Evolutionary conservation across 2,888 invertebrate species (phyloP).

Genomic region (Ochlodes sylvanus): DNA sequence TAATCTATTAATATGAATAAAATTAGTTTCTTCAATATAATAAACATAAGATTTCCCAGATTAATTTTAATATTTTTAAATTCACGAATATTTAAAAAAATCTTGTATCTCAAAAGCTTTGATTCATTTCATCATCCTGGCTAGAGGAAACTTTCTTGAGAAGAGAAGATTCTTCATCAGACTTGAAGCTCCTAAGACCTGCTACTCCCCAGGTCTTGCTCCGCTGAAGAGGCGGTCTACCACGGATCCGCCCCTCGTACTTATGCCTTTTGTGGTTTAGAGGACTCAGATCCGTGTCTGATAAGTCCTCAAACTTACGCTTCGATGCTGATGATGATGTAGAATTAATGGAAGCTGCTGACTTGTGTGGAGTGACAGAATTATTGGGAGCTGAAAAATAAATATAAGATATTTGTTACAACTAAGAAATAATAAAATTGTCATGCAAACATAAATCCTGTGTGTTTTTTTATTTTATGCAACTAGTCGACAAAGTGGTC

Average conservation of each 20-base stretch:
- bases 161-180: constrained; percentile 62
- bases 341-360: constrained; percentile 55
- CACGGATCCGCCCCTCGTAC: constrained; percentile 70
- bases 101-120: constrained; percentile 56
- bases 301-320: constrained; percentile 66
- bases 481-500: too few relatives aligned
- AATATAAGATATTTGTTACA: neutral
- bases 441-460: too few relatives aligned
- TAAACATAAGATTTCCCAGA: too few relatives aligned
- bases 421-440: too few relatives aligned
- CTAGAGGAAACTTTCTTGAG: constrained; percentile 52
- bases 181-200: constrained; percentile 57
- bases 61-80: too few relatives aligned
- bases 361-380: constrained; percentile 62
- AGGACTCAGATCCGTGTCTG: constrained; percentile 68
- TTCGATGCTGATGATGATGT: constrained; percentile 68
- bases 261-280: constrained; percentile 74
- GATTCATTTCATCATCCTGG: constrained; percentile 61
- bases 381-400: constrained; percentile 43
- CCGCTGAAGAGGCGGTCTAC: constrained; percentile 70
- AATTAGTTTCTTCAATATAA: too few relatives aligned
- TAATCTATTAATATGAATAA: too few relatives aligned
- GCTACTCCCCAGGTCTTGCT: constrained; percentile 59
- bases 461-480: too few relatives aligned
- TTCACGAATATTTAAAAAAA: too few relatives aligned